Evolutionary conservation across 2,888 invertebrate genomes (phyloP), one percentile per base, ranked within the genome.

Genomic region (Amphipoea lucens): DNA sequence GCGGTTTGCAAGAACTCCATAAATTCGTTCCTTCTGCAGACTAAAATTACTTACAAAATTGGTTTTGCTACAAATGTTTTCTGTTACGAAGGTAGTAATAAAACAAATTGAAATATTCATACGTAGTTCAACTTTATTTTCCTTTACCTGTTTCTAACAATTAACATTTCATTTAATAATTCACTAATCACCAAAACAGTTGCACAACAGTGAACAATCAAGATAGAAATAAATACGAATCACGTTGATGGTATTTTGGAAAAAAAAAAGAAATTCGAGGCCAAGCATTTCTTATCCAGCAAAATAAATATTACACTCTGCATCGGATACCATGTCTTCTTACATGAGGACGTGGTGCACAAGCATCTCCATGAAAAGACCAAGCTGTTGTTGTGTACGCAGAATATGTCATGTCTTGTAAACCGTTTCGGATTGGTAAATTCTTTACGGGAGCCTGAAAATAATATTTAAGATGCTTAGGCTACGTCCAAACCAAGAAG

Each of bases 401-500:
- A 3, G 96, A 94, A 75, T 91, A 96, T 36, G 93, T 91, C 84
- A 94, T 89, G 84, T 97, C 96, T 91, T 97, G 96, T 75, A 97
- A 89, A n/a, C 96, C 96, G 87, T 97, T 97, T 71, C 96, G 70
- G 82, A 87, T 63, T 90, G 94, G 78, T 29, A 85, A 82, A 40
- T 87, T 86, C 14, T 76, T 82, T 7, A 90, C 87, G 36, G 83
- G 74, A 40, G 78, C 69, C 94, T 94, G 88, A 45, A 92, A 91
- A 66, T 51, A 65, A 79, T 40, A 63, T 69, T 54, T 42, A 54
- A 0, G 0, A 20, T 4, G 4, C 7, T 60, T 20, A 71, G n/a
- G 12, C 17, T 11, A 0, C 2, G n/a, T 54, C 54, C 3, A 17
- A 54, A 70, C 23, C 17, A 70, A n/a, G 29, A 29, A 29, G 29